A percentile compares a stretch with the other conserved stretches of the same genome.
Conservation (phyloP, 2,113 vertebrate genomes). For the Hiodon alosoides region DNA sequence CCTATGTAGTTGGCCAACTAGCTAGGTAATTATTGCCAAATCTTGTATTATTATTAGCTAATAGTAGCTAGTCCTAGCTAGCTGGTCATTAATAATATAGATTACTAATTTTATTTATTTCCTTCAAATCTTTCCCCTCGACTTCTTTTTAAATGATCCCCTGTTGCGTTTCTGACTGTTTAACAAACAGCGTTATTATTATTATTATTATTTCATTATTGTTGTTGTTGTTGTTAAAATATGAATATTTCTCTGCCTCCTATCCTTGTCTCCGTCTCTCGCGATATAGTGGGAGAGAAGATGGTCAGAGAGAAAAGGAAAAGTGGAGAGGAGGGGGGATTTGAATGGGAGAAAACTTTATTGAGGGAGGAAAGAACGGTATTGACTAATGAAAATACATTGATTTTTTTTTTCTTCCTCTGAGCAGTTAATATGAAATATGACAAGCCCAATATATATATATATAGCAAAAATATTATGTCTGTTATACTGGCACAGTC, state of each 20-base stretch:
- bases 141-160: background rate
- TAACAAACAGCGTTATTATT: slow-evolving; percentile 11
- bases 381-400: background rate
- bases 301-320: slow-evolving; percentile 33
- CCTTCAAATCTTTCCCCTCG: background rate
- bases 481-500: too few species aligned
- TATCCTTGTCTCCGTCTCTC: slow-evolving; percentile 36
- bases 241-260: slow-evolving; percentile 41
- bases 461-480: background rate
- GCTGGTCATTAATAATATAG: slow-evolving; percentile 30
- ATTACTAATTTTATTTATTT: slow-evolving; percentile 21
- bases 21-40: slow-evolving; percentile 12
- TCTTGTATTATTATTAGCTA: slow-evolving; percentile 10
- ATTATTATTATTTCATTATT: slow-evolving; percentile 27
- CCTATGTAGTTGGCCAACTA: slow-evolving; percentile 11
- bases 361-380: slow-evolving; percentile 5
- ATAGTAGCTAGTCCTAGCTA: slow-evolving; percentile 33
- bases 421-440: too few species aligned
- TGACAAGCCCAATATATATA: too few species aligned
- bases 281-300: slow-evolving; percentile 41
- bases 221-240: slow-evolving; percentile 34
- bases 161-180: slow-evolving; percentile 7
- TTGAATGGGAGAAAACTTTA: slow-evolving; percentile 28
- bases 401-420: too few species aligned
- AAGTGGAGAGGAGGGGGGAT: slow-evolving; percentile 28